Evolutionary conservation across 2,888 invertebrate species (phyloP).

Genomic region (Yponomeuta plumbellus): DNA sequence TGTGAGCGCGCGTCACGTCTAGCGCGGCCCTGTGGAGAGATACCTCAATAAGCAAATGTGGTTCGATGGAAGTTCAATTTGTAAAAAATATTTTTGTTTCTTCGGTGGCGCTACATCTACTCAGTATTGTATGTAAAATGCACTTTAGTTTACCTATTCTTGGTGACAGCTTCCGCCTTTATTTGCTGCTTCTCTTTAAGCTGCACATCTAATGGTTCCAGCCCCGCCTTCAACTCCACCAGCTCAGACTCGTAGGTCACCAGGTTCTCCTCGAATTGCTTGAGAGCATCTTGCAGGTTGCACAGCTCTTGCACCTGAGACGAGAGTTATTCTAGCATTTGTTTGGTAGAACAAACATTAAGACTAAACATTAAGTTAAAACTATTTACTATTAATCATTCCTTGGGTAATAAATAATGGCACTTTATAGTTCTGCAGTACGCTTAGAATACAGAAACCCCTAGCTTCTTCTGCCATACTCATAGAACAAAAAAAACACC

Average conservation of each 20-base stretch:
- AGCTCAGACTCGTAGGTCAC: slow-evolving; percentile 51
- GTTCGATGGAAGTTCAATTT: too few species aligned
- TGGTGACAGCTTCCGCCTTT: slow-evolving; percentile 52
- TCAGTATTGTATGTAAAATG: too few species aligned
- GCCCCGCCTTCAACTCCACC: slow-evolving; percentile 47
- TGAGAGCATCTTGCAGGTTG: slow-evolving; percentile 66
- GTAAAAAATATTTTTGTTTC: too few species aligned
- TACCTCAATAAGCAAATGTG: neutral
- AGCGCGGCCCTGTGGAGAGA: slow-evolving; percentile 44
- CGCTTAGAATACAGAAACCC: too few species aligned
- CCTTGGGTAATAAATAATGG: too few species aligned
- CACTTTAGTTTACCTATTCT: slow-evolving; percentile 45
- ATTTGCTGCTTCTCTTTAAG: slow-evolving; percentile 51
- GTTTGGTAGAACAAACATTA: too few species aligned
- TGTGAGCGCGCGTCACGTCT: slow-evolving; percentile 59
- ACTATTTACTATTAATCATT: too few species aligned
- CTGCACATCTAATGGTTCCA: slow-evolving; percentile 45
- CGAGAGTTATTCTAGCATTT: slow-evolving; percentile 6
- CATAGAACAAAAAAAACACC: too few species aligned
- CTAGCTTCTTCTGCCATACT: too few species aligned
- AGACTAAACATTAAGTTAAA: too few species aligned
- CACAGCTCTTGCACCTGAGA: slow-evolving; percentile 69
- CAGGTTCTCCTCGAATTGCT: slow-evolving; percentile 58
- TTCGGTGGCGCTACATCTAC: too few species aligned
- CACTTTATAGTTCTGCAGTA: too few species aligned